Base-by-base conservation (phyloP, 2,113 vertebrate species). In the Proterorhinus semilunaris region DNA sequence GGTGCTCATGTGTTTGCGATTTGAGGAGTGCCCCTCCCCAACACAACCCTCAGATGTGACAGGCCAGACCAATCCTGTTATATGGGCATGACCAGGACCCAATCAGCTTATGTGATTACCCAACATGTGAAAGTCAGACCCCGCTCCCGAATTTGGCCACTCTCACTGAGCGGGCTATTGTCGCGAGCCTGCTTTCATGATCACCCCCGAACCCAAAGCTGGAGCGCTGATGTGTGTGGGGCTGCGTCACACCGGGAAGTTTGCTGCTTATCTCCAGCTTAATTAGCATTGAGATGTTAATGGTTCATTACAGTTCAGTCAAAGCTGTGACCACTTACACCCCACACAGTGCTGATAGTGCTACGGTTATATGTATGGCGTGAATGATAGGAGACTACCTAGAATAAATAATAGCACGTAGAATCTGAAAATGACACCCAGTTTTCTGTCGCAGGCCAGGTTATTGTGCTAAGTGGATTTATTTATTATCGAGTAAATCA, bases 81-180 rank as follows among this genome's bases (percentile, higher is more conserved):
- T 83, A 75, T 75, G 78, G 82, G 81, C 84, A 83, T 80, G 69
- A 36, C 63, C 66, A 27, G 58, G 27, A 72, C 59, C 15, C 80
- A 89, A 88, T 88, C 89, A 91, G 76, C 90, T 91, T 91, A 91
- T 89, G 90, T 85, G 87, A 90, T 91, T 92, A 90, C 92, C 92
- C 89, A 85, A 76, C 88, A 91, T 92, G 86, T 90, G 87, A 91
- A 92, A 91, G 84, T 82, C 83, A 89, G 71, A 84, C 84, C 84
- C 27, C 27, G 27, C 27, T 36, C 27, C 27, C 27, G 4, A 54
- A 81, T 78, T 73, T 66, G 89, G 78, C 76, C 76, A 83, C 72
- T 90, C 74, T 69, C 74, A 72, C 72, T 52, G 66, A 72, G 73
- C 79, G 13, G 62, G 2, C 72, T 53, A 1, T 10, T 43, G 43